These are phyloP conservation scores for Stomorhina lunata DNA, from an alignment of 2,888 invertebrate genomes.

Conservation along the genomic window DNA sequence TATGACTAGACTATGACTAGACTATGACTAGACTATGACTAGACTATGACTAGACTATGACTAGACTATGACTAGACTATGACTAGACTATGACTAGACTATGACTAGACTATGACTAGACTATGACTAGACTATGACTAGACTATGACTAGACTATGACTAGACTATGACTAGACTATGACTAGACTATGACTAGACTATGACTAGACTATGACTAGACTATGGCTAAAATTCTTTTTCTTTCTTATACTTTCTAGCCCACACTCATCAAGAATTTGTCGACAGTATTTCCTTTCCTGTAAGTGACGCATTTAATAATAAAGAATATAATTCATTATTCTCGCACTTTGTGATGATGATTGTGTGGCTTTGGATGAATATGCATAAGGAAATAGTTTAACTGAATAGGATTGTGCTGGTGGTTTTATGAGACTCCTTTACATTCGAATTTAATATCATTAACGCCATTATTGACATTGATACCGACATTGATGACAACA, in stretches of 20 bases:
- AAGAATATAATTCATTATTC: constrained; percentile 10
- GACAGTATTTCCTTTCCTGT: neutral
- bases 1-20: too few relatives aligned
- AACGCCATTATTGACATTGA: constrained; percentile 47
- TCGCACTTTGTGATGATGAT: neutral
- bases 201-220: too few relatives aligned
- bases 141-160: too few relatives aligned
- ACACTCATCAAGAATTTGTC: neutral
- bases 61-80: too few relatives aligned
- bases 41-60: too few relatives aligned
- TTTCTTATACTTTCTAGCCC: neutral
- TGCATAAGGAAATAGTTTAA: neutral
- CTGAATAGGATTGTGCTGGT: neutral
- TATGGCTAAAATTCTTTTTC: neutral
- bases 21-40: too few relatives aligned
- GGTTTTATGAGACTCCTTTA: neutral
- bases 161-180: too few relatives aligned
- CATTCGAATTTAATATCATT: constrained; percentile 37
- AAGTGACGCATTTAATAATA: neutral
- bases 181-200: too few relatives aligned
- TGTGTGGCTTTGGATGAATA: neutral
- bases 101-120: too few relatives aligned
- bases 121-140: too few relatives aligned
- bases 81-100: too few relatives aligned
- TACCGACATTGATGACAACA: constrained; percentile 29